Conservation (phyloP, 2,888 invertebrate species). For the Drosophila paucipuncta region DNA sequence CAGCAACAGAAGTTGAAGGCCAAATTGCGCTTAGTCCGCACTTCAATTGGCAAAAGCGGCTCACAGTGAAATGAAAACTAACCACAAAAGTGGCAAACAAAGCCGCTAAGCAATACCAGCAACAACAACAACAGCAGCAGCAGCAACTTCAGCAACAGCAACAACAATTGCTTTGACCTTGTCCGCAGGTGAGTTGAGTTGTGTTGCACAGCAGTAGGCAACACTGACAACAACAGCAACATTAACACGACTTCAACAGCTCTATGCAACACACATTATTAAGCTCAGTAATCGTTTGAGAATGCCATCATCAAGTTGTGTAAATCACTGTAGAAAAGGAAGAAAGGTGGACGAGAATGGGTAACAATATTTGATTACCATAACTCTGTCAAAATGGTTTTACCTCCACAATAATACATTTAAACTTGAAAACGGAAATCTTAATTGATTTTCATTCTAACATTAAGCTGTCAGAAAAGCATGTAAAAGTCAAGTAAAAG, state of each 20-base stretch:
- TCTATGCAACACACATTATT: slow-evolving; percentile 27
- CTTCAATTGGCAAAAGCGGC: slow-evolving; percentile 51
- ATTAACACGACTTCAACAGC: slow-evolving; percentile 37
- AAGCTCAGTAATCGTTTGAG: background rate
- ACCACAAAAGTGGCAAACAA: slow-evolving; percentile 36
- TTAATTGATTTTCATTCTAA: background rate
- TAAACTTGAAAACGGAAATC: background rate
- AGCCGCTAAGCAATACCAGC: slow-evolving; percentile 12
- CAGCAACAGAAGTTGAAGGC: slow-evolving; percentile 19
- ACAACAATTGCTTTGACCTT: slow-evolving; percentile 11
- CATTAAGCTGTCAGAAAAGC: background rate
- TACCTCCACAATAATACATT: background rate
- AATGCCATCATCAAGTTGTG: background rate
- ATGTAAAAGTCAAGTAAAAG: background rate
- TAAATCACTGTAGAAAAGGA: background rate
- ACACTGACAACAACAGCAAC: slow-evolving; percentile 14
- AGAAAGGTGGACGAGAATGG: background rate
- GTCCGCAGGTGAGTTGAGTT: slow-evolving; percentile 1
- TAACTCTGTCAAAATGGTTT: background rate
- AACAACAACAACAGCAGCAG: slow-evolving; percentile 8
- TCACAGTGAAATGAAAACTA: slow-evolving; percentile 40
- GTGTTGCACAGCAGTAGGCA: slow-evolving; percentile 1
- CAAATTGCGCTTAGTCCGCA: slow-evolving; percentile 43
- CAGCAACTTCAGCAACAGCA: background rate
- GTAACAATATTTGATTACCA: background rate